These are phyloP conservation scores for Pedetes capensis DNA, from an alignment of 2,113 vertebrate genomes.

Conservation along the genomic window DNA sequence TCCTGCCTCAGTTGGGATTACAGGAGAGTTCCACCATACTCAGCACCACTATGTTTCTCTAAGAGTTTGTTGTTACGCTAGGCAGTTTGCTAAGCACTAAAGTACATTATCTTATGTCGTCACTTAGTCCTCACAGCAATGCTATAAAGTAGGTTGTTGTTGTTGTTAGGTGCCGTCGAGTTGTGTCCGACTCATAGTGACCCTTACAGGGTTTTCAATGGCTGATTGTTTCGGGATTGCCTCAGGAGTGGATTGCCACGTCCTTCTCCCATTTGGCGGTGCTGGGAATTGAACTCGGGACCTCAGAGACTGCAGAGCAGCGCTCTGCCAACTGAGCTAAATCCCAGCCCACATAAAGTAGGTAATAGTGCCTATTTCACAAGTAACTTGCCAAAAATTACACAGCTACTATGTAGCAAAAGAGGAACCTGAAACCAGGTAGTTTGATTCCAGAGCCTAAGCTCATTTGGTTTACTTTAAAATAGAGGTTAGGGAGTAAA, in stretches of 20 bases:
- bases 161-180: no score
- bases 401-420: neutral
- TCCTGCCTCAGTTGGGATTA: neutral
- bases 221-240: no score
- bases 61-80: neutral
- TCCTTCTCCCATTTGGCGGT: no score
- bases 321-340: no score
- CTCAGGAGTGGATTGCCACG: no score
- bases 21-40: neutral
- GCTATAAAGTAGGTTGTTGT: neutral
- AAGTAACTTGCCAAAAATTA: neutral
- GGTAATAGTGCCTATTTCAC: slow-evolving; percentile 8
- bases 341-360: no score
- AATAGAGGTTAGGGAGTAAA: neutral
- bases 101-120: neutral
- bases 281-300: no score
- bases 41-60: neutral
- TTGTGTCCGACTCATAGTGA: no score
- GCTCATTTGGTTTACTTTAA: neutral
- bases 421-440: neutral
- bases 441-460: neutral
- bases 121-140: neutral
- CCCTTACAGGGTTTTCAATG: no score
- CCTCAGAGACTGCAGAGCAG: no score
- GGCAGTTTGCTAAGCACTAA: neutral